These are phyloP conservation scores for Eristalis pertinax DNA, from an alignment of 2,888 invertebrate species.

Conservation along the genomic window DNA sequence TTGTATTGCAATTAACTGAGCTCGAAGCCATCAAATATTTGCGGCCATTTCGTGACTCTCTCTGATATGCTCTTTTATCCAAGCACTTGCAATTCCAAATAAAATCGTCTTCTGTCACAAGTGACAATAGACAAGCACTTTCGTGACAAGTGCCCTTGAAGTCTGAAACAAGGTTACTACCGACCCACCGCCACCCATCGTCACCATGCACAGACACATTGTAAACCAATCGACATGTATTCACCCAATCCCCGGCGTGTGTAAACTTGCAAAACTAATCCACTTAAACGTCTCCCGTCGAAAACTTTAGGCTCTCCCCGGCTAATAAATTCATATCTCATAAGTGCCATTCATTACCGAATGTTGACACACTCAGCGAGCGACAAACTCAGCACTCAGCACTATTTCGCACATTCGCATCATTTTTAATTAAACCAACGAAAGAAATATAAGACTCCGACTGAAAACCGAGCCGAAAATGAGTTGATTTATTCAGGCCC, in stretches of 20 bases:
- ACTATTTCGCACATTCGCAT: slow-evolving; percentile 17
- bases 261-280: slow-evolving; percentile 13
- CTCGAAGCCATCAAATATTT: no score
- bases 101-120: neutral
- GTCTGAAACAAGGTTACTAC: neutral
- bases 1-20: no score
- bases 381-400: slow-evolving; percentile 10
- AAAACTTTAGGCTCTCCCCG: neutral
- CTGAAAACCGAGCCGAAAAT: slow-evolving; percentile 29
- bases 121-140: neutral
- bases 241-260: neutral
- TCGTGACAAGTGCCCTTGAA: neutral
- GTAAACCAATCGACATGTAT: neutral
- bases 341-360: slow-evolving; percentile 27
- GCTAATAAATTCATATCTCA: slow-evolving; percentile 16
- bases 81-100: neutral
- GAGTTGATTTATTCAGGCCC: slow-evolving; percentile 55
- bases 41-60: no score
- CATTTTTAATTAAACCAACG: slow-evolving; percentile 7
- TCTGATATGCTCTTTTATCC: neutral
- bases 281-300: slow-evolving; percentile 10
- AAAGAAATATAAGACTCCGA: neutral
- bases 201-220: neutral
- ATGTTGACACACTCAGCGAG: slow-evolving; percentile 13
- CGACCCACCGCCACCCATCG: neutral